Evolutionary conservation across 2,113 vertebrate genomes (phyloP).

Genomic region (Phoxinus phoxinus): DNA sequence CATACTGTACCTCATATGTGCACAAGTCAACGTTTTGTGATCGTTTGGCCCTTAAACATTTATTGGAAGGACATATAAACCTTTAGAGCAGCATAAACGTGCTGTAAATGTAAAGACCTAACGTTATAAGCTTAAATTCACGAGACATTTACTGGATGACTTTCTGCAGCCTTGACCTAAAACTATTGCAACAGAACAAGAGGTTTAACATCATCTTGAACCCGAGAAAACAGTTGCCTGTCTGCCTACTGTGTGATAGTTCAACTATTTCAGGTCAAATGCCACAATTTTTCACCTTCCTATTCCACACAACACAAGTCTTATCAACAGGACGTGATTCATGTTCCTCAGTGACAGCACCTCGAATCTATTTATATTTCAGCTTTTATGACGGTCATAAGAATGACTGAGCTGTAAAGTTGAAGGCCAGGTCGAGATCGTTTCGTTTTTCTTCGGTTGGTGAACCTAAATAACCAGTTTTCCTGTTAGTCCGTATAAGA

Average conservation of each 20-base stretch:
- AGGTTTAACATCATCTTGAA: neutral
- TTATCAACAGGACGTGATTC: conserved; percentile 8
- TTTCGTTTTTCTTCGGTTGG: conserved; percentile 10
- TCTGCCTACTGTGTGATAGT: too few species aligned
- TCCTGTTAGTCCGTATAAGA: neutral
- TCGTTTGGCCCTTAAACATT: neutral
- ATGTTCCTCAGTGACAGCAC: conserved; percentile 58
- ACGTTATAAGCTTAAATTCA: neutral
- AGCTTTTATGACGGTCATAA: conserved; percentile 67
- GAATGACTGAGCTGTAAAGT: conserved; percentile 69
- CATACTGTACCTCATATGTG: too few species aligned
- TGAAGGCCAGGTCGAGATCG: conserved; percentile 69
- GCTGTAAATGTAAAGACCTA: too few species aligned
- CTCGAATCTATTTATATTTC: conserved; percentile 46
- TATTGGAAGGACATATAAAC: neutral
- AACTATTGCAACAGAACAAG: neutral
- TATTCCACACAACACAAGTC: neutral
- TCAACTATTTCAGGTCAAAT: neutral
- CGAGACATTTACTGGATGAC: neutral
- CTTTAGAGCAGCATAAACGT: neutral
- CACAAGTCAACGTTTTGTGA: neutral
- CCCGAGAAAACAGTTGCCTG: neutral
- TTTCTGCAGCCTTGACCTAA: neutral
- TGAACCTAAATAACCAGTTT: conserved; percentile 40
- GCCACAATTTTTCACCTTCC: neutral